These are phyloP conservation scores for Schizopygopsis pylzovi DNA, from an alignment of 2,797 vertebrate species.

Conservation along the genomic window DNA sequence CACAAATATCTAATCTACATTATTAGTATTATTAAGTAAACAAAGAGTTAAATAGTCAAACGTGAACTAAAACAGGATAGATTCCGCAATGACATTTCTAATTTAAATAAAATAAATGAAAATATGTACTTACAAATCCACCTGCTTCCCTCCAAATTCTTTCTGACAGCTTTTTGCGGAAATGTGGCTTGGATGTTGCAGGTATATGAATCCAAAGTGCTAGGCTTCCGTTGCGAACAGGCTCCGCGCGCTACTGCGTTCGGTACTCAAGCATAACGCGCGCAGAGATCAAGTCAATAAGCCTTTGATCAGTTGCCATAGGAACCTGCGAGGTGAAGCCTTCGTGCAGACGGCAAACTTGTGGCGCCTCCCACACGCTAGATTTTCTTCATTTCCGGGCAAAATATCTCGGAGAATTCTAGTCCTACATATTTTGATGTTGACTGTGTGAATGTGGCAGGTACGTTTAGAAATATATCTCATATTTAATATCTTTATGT, in stretches of 20 bases:
- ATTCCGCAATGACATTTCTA: not conserved
- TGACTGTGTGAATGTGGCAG: not conserved
- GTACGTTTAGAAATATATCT: not conserved
- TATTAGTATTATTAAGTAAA: not conserved
- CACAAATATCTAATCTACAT: not conserved
- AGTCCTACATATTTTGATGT: not conserved
- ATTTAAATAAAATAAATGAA: not conserved
- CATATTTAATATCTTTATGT: not conserved
- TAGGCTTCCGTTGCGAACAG: not conserved
- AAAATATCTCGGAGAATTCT: not conserved
- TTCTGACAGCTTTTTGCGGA: not conserved
- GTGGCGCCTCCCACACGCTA: not conserved
- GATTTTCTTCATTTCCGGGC: not conserved
- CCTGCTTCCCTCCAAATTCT: not conserved
- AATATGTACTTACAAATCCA: slow-evolving; percentile 2
- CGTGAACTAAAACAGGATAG: not conserved
- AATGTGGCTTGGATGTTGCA: no score
- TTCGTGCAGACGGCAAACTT: not conserved
- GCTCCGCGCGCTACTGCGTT: not conserved
- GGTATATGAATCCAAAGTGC: not conserved
- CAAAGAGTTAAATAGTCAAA: not conserved
- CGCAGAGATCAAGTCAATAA: not conserved
- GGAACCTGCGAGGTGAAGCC: not conserved
- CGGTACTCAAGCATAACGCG: not conserved
- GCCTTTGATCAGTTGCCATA: slow-evolving; percentile 9